Conservation (phyloP, 2,113 vertebrate species). For the Cheilinus undulatus region DNA sequence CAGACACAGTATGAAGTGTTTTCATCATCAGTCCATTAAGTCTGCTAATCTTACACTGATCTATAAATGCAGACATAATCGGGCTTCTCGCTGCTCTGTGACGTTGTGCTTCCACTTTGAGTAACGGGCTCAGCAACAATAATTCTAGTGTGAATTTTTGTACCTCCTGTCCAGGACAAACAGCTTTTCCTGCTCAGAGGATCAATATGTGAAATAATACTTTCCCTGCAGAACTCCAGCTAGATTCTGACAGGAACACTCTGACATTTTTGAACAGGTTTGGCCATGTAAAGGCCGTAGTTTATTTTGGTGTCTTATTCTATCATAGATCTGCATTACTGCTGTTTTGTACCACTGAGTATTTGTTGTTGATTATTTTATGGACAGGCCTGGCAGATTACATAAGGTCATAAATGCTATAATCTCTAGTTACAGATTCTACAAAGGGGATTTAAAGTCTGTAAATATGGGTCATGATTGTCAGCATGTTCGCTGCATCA, state of each 20-base stretch:
- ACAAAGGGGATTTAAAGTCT: too few relatives aligned
- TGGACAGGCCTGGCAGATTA: too few relatives aligned
- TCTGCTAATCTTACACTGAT: not conserved
- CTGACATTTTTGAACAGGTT: too few relatives aligned
- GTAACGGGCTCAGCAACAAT: not conserved
- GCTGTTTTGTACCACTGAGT: too few relatives aligned
- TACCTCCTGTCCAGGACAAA: not conserved
- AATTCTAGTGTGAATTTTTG: not conserved
- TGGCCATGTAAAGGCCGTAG: too few relatives aligned
- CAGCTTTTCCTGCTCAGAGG: not conserved
- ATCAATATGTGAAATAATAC: not conserved
- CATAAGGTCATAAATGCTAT: too few relatives aligned
- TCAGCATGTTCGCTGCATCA: too few relatives aligned
- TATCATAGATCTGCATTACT: too few relatives aligned
- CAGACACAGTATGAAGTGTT: not conserved
- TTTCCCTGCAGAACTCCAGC: not conserved
- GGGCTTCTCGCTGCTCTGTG: not conserved
- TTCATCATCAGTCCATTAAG: not conserved
- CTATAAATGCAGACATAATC: not conserved
- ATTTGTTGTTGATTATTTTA: too few relatives aligned
- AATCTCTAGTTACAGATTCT: too few relatives aligned
- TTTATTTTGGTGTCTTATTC: too few relatives aligned
- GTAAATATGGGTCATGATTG: too few relatives aligned
- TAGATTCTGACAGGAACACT: not conserved
- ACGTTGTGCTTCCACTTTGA: not conserved